Base-by-base conservation (phyloP, 1,140 invertebrate species). In the Drosophila pruinosa region DNA sequence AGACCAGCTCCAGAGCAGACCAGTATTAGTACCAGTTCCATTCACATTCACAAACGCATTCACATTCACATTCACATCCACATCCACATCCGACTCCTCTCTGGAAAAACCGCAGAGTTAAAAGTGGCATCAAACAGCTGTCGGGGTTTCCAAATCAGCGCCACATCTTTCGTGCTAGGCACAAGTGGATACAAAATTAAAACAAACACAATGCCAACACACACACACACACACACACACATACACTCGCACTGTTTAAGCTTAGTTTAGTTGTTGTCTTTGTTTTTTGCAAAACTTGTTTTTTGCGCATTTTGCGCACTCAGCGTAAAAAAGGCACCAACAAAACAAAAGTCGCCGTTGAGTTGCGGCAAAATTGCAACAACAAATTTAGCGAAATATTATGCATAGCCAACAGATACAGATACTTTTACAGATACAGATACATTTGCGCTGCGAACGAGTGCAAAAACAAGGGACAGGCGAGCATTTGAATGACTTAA, bases 231-330 rank as follows among this genome's bases (percentile, higher is more conserved):
- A 50, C 41, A 61, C 41, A 59, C 65, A 52, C 28, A 61, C 68
- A 53, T 17, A 39, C 61, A 72, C 58, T 62, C 71, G 22, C 21
- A 50, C 22, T 36, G 36, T 39, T 57, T 22, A 58, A 69, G 64
- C 47, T 63, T 54, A 64, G 47, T 34, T 69, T 52, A 61, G 59
- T 53, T 71, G n/a, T 63, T 54, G 28, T 36, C 39, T 72, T 63
- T 75, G 54, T 70, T 47, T 52, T 75, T 56, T 88, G 82, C 82
- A 86, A 86, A 86, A 86, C 82, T 88, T 72, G 82, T 86, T 86
- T 85, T 85, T 86, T 88, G 83, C 82, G 81, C 81, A 81, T 86
- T 88, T 86, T 86, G 81, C 78, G 83, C 82, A 88, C 83, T 82
- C 78, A 82, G 82, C 82, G 82, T 82, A 65, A 86, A 74, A 77